Percentiles rank a stretch among this genome's conserved stretches.
phyloP scores from a whole-genome alignment of 1,140 invertebrate species.

The Radopholus similis region DNA sequence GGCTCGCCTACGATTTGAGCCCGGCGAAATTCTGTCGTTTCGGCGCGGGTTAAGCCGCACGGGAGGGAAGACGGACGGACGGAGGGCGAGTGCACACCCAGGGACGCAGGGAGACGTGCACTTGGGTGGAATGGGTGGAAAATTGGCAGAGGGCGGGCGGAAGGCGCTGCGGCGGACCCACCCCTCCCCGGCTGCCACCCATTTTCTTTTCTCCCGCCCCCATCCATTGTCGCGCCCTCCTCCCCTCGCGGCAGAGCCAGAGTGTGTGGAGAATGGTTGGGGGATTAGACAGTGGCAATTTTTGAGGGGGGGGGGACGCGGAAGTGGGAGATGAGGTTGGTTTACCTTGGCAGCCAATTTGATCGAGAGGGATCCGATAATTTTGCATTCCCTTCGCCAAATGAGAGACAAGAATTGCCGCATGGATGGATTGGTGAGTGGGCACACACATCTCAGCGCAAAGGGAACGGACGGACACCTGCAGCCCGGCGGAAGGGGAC shows the following conservation, averaged over 20 bases:
- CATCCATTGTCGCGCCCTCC: neutral
- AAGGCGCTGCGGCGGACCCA: neutral
- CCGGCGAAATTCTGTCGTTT: neutral
- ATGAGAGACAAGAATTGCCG: neutral
- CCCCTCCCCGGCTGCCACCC: neutral
- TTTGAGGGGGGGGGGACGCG: too few relatives aligned
- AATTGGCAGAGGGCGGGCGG: neutral
- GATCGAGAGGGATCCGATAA: too few relatives aligned
- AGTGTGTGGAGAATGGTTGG: too few relatives aligned
- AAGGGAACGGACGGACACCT: neutral
- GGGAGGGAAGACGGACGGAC: neutral
- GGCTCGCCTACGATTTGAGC: neutral
- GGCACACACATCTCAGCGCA: neutral
- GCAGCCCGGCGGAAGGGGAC: neutral
- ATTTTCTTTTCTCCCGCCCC: neutral
- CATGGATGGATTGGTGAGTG: neutral
- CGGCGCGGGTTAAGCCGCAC: neutral
- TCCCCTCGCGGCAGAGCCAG: neutral
- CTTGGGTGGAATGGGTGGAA: slow-evolving; percentile 2
- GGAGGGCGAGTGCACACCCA: neutral
- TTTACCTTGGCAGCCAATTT: neutral
- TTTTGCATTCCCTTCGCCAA: neutral
- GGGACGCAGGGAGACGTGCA: slow-evolving; percentile 3
- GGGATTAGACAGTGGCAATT: too few relatives aligned
- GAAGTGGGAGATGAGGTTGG: too few relatives aligned